Conservation (phyloP, 1,140 invertebrate species). For the Ceratosolen solmsi region DNA sequence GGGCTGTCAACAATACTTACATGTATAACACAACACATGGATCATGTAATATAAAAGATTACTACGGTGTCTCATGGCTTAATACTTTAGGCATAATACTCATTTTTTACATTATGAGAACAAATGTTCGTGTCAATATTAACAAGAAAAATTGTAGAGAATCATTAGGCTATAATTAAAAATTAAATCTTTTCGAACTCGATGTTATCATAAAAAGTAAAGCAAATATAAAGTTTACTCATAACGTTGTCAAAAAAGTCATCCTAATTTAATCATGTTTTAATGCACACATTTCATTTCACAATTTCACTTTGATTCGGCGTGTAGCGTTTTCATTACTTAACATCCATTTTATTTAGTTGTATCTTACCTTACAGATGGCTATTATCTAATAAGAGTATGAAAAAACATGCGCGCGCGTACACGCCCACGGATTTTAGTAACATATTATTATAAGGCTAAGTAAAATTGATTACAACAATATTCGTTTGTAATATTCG, state of each 20-base stretch:
- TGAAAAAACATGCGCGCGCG: neutral
- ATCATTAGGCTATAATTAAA: too few species aligned
- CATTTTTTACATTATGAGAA: too few species aligned
- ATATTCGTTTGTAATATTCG: neutral
- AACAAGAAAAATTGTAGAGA: too few species aligned
- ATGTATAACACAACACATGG: neutral
- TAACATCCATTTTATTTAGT: neutral
- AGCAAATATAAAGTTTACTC: neutral
- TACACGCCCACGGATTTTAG: neutral
- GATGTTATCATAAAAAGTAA: neutral
- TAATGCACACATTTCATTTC: neutral
- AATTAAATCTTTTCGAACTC: neutral
- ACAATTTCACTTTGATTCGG: neutral
- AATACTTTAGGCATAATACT: too few species aligned
- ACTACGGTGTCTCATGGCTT: too few species aligned
- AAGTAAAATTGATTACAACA: neutral
- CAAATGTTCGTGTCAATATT: too few species aligned
- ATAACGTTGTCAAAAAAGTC: neutral
- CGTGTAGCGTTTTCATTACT: neutral
- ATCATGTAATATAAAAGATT: too few species aligned
- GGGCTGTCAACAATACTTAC: neutral
- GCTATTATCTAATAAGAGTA: neutral
- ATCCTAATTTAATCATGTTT: neutral
- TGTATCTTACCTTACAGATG: neutral
- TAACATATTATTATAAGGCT: neutral